Conservation (phyloP, 2,113 vertebrate genomes). For the Equus quagga region DNA sequence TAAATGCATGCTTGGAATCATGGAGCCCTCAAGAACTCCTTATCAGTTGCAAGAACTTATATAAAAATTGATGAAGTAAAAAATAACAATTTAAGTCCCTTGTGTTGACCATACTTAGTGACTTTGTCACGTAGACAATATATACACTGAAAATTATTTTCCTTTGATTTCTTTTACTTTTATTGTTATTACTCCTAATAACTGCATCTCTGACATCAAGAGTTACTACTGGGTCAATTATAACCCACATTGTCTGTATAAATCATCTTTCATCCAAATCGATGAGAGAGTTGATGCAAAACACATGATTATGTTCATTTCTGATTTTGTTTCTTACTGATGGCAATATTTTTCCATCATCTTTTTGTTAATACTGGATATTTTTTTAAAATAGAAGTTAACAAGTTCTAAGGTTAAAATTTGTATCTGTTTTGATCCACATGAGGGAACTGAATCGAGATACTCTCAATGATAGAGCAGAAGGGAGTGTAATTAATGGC, state of each 20-base stretch:
- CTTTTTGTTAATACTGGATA: constrained; percentile 46
- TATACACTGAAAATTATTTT: background rate
- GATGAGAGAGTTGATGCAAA: constrained; percentile 19
- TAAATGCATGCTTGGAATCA: constrained; percentile 77
- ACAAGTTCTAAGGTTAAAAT: constrained; percentile 56
- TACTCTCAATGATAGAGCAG: constrained; percentile 13
- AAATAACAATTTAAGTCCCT: background rate
- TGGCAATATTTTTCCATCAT: background rate
- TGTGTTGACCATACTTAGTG: background rate
- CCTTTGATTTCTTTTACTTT: background rate
- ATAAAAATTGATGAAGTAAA: background rate
- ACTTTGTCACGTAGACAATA: background rate
- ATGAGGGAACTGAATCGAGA: constrained; percentile 22
- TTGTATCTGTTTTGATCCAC: constrained; percentile 44
- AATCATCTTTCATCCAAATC: background rate
- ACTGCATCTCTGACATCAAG: background rate
- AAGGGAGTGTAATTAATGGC: constrained; percentile 70
- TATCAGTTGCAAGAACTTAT: background rate
- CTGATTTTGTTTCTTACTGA: constrained; percentile 29
- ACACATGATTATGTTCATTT: background rate
- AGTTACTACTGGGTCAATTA: background rate
- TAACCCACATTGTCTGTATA: background rate
- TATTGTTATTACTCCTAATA: background rate
- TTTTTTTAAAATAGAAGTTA: constrained; percentile 50
- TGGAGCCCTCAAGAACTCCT: constrained; percentile 63